phyloP scores from a whole-genome alignment of 2,113 vertebrate genomes.

The Delphinapterus leucas region DNA sequence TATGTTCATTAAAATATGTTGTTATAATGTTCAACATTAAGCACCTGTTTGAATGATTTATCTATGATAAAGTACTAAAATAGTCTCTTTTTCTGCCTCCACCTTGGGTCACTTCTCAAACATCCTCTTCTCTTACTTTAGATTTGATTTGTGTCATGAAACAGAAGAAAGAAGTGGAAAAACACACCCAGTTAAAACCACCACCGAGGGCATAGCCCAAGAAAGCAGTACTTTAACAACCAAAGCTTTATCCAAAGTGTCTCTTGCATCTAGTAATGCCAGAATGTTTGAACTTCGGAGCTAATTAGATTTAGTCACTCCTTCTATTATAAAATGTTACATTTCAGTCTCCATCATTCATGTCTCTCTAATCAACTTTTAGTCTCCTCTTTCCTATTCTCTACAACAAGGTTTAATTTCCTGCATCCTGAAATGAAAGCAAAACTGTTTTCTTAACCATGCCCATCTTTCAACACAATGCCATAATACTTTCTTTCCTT shows the following conservation, averaged over 20 bases:
- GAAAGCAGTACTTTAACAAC: not conserved
- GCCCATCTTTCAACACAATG: not conserved
- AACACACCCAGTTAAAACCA: not conserved
- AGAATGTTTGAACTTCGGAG: not conserved
- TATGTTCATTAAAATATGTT: not conserved
- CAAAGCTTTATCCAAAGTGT: not conserved
- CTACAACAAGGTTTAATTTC: not conserved
- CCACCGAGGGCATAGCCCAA: not conserved
- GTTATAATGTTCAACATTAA: not conserved
- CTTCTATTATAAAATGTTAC: not conserved
- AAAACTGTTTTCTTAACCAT: not conserved
- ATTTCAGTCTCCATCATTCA: not conserved
- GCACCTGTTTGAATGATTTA: not conserved
- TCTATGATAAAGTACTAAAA: not conserved
- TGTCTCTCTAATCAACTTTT: not conserved
- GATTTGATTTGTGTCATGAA: not conserved
- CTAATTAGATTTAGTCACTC: not conserved
- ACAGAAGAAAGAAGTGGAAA: not conserved
- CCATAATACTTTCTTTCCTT: not conserved
- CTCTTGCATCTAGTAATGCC: not conserved
- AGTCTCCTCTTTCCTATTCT: not conserved
- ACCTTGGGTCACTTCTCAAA: not conserved
- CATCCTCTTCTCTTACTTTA: not conserved
- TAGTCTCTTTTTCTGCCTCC: not conserved
- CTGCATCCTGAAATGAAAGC: not conserved